A percentile compares a stretch with the other conserved stretches of the same genome.
Evolutionary conservation across 1,140 invertebrate genomes (phyloP).

Genomic region (Oryctes rhinoceros): DNA sequence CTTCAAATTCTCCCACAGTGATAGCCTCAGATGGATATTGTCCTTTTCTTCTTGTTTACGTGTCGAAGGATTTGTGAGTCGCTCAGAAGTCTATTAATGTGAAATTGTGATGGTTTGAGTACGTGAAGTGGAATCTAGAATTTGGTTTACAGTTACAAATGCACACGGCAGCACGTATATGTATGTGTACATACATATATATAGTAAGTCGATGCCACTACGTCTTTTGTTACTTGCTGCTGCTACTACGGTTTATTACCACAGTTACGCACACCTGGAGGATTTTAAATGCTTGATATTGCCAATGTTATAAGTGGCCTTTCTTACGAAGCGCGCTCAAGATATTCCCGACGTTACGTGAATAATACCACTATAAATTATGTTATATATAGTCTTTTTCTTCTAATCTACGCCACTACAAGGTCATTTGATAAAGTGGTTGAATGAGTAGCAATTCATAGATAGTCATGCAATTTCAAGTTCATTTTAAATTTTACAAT

Average conservation of each 20-base stretch:
- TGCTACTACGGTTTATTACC: slow-evolving; percentile 16
- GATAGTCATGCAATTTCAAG: no score
- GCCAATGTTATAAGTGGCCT: not conserved
- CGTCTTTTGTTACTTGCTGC: slow-evolving; percentile 10
- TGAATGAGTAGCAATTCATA: no score
- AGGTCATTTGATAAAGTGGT: no score
- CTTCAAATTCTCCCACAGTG: not conserved
- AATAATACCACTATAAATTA: no score
- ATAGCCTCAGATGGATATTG: not conserved
- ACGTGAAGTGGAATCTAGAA: slow-evolving; percentile 34
- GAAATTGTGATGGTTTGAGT: slow-evolving; percentile 31
- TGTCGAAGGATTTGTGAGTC: not conserved
- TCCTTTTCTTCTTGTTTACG: not conserved
- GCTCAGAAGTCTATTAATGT: slow-evolving; percentile 14
- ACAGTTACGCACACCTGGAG: slow-evolving; percentile 14
- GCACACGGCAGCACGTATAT: not conserved
- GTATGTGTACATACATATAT: not conserved
- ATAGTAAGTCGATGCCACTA: slow-evolving; percentile 4
- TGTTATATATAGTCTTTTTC: no score
- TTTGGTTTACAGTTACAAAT: slow-evolving; percentile 30
- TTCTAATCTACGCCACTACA: no score
- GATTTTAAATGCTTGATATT: slow-evolving; percentile 2
- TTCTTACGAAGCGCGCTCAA: not conserved
- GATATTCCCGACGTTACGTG: no score
- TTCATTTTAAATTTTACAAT: no score